Conservation (phyloP, 1,140 invertebrate species). For the Drosophila arizonae region DNA sequence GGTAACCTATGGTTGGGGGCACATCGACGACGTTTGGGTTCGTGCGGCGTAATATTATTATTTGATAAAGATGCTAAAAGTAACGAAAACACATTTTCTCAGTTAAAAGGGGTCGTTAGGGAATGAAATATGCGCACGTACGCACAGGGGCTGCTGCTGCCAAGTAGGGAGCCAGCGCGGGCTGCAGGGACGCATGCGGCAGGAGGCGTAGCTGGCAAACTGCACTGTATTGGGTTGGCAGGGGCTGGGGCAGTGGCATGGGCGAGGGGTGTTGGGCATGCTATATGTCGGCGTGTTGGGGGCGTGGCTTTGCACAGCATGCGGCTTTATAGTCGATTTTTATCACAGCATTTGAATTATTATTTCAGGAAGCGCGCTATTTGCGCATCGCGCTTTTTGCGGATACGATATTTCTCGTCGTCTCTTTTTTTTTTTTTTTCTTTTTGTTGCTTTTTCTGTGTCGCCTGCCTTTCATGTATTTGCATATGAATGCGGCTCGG, state of each 20-base stretch:
- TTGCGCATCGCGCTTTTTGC: slow-evolving; percentile 81
- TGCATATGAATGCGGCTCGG: slow-evolving; percentile 77
- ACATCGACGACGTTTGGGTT: slow-evolving; percentile 76
- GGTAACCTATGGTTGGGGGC: slow-evolving; percentile 12
- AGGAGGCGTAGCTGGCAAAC: slow-evolving; percentile 6
- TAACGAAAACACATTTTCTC: slow-evolving; percentile 83
- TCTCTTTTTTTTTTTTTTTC: slow-evolving; percentile 46
- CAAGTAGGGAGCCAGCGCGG: slow-evolving; percentile 17
- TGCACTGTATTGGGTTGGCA: slow-evolving; percentile 43
- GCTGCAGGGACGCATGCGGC: neutral
- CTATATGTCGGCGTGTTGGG: slow-evolving; percentile 14
- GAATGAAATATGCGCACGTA: slow-evolving; percentile 83
- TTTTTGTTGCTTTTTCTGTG: neutral
- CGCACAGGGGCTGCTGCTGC: slow-evolving; percentile 61
- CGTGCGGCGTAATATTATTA: slow-evolving; percentile 82
- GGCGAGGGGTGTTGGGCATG: slow-evolving; percentile 6
- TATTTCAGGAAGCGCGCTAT: slow-evolving; percentile 82
- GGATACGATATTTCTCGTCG: slow-evolving; percentile 56
- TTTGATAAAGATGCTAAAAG: slow-evolving; percentile 83
- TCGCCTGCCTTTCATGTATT: slow-evolving; percentile 66
- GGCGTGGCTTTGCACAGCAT: slow-evolving; percentile 66
- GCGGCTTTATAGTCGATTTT: slow-evolving; percentile 77
- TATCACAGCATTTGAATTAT: slow-evolving; percentile 82
- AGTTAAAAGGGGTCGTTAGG: slow-evolving; percentile 83
- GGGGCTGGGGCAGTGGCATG: neutral